Evolutionary conservation across 2,797 vertebrate genomes (phyloP), one percentile per base, ranked within the genome.

Genomic region (Liparis tanakae): DNA sequence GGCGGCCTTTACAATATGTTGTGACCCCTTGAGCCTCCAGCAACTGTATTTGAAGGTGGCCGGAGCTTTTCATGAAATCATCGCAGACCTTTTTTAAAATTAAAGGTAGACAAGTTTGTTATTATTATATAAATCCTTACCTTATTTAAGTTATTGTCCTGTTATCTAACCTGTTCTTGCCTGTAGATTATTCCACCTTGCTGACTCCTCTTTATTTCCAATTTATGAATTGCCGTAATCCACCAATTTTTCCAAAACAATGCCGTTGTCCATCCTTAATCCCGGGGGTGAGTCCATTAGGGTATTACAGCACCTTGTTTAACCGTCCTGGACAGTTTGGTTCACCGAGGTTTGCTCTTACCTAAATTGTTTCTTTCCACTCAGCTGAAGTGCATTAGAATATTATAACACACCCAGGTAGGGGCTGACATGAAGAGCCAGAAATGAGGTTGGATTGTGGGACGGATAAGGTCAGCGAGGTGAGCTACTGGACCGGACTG

Each of bases 211-310:
- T 75, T 80, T 46, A 82, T 67, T 67, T 76, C 60, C 78, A 79
- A 78, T 90, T 55, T 78, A 74, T 79, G 87, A 88, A 91, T 79
- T 73, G 76, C 71, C 78, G 59, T 87, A 91, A 92, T 91, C 90
- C 79, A 59, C 55, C 62, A 70, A 66, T 72, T 85, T 30, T 64
- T 33, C 64, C 73, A 12, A 64, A 78, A 76, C 67, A 76, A 37
- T 20, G 36, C 61, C 64, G 68, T 65, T 61, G 62, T 76, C 70
- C 79, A 80, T 74, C 83, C 70, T 60, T 76, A 81, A 87, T 89
- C 81, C 89, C 43, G 72, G 13, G n/a, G 22, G 39, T 14, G 22
- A 22, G 8, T 84, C 66, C 85, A 87, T 90, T 84, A 84, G 36
- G 56, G 81, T 87, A 86, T 81, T 79, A 75, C 70, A 67, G 59